phyloP scores from a whole-genome alignment of 23 tunicate genomes.

The Ascidia mentula region DNA sequence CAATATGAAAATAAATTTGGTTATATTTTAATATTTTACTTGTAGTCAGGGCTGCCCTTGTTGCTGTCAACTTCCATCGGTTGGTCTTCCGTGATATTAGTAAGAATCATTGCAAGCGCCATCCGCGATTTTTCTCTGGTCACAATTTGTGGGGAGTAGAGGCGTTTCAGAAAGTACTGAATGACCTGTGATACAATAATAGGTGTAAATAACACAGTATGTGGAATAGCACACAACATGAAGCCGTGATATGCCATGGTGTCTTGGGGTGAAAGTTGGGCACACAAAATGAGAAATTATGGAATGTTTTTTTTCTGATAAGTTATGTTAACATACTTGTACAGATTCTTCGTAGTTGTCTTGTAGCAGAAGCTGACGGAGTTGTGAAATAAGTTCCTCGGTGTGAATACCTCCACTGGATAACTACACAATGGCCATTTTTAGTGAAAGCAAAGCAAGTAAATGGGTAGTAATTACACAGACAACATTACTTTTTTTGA shows the following conservation, averaged over 20 bases:
- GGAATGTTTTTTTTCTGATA: no score
- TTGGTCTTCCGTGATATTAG: conserved; percentile 14
- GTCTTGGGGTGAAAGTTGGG: no score
- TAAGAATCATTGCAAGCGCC: conserved; percentile 49
- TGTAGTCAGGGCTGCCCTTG: background rate
- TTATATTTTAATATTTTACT: no score
- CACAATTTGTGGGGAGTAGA: conserved; percentile 48
- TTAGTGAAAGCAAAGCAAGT: no score
- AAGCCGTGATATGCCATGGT: no score
- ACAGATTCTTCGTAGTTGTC: conserved; percentile 51
- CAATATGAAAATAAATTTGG: no score
- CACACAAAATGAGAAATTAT: no score
- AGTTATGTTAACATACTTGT: conserved; percentile 37
- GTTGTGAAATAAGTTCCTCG: conserved; percentile 39
- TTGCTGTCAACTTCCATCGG: background rate
- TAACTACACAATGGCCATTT: no score
- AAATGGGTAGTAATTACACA: background rate
- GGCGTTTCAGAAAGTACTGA: conserved; percentile 67
- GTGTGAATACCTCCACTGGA: conserved; percentile 42
- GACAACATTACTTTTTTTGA: no score
- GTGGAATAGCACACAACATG: no score
- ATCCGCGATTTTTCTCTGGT: conserved; percentile 40
- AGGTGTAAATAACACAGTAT: no score
- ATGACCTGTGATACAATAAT: conserved; percentile 27
- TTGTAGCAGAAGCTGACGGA: conserved; percentile 17